Percentiles rank a stretch among this genome's conserved stretches.
These are phyloP conservation scores for Antrozous pallidus DNA, from an alignment of 2,797 vertebrate genomes.

Conservation along the genomic window DNA sequence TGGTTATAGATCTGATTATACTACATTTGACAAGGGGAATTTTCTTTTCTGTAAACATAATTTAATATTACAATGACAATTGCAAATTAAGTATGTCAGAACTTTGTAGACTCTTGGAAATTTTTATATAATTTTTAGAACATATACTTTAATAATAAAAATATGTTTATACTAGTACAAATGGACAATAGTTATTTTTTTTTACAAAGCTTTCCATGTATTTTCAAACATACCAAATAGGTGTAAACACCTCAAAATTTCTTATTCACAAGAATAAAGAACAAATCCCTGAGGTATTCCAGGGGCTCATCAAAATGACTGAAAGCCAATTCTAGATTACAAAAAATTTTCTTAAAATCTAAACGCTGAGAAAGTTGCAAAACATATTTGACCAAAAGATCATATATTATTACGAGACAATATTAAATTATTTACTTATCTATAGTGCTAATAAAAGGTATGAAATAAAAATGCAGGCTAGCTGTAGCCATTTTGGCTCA, in stretches of 20 bases:
- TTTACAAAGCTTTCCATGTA: not conserved
- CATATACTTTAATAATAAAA: not conserved
- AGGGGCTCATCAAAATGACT: not conserved
- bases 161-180: not conserved
- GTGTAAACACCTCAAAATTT: not conserved
- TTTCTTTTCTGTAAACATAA: not conserved
- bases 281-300: not conserved
- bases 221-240: not conserved
- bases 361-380: not conserved
- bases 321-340: not conserved
- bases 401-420: no score
- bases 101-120: not conserved
- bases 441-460: not conserved
- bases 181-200: not conserved
- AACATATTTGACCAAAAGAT: no score
- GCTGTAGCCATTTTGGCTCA: no score
- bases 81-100: not conserved
- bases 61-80: not conserved
- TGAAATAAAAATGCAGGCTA: not conserved
- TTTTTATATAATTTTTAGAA: not conserved
- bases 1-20: not conserved
- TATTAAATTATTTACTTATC: not conserved
- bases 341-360: not conserved
- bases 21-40: not conserved
- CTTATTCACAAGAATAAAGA: not conserved